Percentiles rank a stretch among this genome's conserved stretches.
Evolutionary conservation across 1,140 invertebrate genomes (phyloP).

Genomic region (Kradibia gibbosae): DNA sequence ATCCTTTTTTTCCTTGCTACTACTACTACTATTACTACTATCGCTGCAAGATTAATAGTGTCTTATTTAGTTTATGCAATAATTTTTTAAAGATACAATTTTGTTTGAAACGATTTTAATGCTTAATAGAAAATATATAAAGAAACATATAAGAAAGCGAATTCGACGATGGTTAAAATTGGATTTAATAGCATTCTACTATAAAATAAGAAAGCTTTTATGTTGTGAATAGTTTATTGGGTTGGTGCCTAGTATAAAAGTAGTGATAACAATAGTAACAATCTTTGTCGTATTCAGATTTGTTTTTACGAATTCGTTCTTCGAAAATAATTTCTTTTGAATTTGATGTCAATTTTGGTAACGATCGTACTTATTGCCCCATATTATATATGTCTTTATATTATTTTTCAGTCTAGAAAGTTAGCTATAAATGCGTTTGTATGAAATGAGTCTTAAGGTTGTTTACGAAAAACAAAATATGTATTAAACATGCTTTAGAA

Average conservation of each 20-base stretch:
- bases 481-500: too few species aligned
- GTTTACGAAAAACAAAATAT: too few species aligned
- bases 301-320: background rate
- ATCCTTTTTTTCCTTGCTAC: constrained; percentile 34
- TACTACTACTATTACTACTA: background rate
- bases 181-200: background rate
- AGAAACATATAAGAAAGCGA: background rate
- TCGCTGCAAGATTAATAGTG: constrained; percentile 26
- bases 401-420: too few species aligned
- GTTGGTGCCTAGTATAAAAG: background rate
- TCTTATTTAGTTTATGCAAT: constrained; percentile 16
- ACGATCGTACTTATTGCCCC: too few species aligned
- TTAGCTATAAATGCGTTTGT: too few species aligned
- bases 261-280: too few species aligned
- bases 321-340: background rate
- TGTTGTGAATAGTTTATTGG: background rate
- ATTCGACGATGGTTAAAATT: background rate
- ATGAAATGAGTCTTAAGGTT: too few species aligned
- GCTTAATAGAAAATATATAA: background rate
- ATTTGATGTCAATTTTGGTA: too few species aligned
- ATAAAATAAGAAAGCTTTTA: background rate
- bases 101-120: constrained; percentile 26
- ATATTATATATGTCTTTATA: too few species aligned
- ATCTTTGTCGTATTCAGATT: background rate
- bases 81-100: constrained; percentile 36